Percentiles rank a stretch among this genome's conserved stretches.
Conservation (phyloP, 2,797 vertebrate genomes). For the Crypturellus tataupa region DNA sequence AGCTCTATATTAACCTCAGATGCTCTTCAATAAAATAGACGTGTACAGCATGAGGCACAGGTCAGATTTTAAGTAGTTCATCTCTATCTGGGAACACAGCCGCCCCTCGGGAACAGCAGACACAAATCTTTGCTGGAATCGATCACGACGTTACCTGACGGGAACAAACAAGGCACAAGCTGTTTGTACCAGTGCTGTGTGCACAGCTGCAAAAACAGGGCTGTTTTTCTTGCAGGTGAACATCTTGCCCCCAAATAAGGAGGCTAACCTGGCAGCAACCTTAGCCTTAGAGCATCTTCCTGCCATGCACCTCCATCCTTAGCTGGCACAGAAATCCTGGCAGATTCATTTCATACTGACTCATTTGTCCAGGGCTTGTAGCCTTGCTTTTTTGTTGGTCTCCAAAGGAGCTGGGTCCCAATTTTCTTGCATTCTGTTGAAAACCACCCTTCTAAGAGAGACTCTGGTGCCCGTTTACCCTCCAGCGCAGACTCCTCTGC, state of each 20-base stretch:
- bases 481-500: background rate
- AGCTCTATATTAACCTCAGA: slow-evolving; percentile 22
- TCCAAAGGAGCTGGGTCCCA: background rate
- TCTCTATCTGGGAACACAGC: slow-evolving; percentile 39
- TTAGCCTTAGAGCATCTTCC: slow-evolving; percentile 28
- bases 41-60: slow-evolving; percentile 37
- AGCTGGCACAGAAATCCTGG: background rate
- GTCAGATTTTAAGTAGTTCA: slow-evolving; percentile 39
- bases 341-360: background rate
- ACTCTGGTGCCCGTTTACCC: background rate
- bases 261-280: slow-evolving; percentile 25
- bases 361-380: background rate
- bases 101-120: slow-evolving; percentile 49
- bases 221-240: slow-evolving; percentile 67
- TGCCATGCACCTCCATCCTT: background rate
- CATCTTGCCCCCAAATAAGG: background rate
- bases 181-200: slow-evolving; percentile 21
- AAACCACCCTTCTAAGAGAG: background rate
- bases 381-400: background rate
- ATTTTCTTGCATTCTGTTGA: background rate
- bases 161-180: slow-evolving; percentile 51
- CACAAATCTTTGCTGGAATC: slow-evolving; percentile 28
- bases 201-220: slow-evolving; percentile 31
- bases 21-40: slow-evolving; percentile 65
- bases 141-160: slow-evolving; percentile 60